phyloP scores from a whole-genome alignment of 1,140 invertebrate species.

The Heliconius eleuchia region DNA sequence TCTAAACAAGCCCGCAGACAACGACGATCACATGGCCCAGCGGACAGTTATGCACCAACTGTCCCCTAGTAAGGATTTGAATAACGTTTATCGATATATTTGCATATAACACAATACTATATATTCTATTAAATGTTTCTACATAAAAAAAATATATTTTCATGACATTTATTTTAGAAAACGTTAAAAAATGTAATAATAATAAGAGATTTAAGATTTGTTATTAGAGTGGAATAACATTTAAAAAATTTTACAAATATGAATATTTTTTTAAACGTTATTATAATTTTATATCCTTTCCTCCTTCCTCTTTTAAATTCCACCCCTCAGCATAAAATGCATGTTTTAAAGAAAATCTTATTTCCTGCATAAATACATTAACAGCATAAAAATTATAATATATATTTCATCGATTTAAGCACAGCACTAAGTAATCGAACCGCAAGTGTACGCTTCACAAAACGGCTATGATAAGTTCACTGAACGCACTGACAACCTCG shows the following conservation, averaged over 20 bases:
- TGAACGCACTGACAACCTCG: constrained; percentile 11
- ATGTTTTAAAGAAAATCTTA: neutral
- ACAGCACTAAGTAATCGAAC: constrained; percentile 34
- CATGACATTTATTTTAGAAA: too few species aligned
- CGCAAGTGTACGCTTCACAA: constrained; percentile 31
- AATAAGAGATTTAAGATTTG: too few species aligned
- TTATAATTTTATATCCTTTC: too few species aligned
- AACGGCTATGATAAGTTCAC: constrained; percentile 26
- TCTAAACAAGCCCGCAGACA: constrained; percentile 18
- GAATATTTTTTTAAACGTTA: too few species aligned
- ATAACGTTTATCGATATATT: constrained; percentile 12
- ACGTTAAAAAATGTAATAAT: too few species aligned
- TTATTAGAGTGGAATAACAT: too few species aligned
- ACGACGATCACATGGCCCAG: constrained; percentile 26
- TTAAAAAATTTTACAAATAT: too few species aligned
- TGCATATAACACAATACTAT: neutral
- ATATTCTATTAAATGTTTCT: too few species aligned
- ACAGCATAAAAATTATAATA: neutral
- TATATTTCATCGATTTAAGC: neutral
- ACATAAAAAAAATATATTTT: too few species aligned
- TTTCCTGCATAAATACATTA: neutral
- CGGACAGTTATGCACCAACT: constrained; percentile 29
- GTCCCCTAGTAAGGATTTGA: constrained; percentile 16
- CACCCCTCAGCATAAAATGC: neutral
- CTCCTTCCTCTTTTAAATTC: too few species aligned